Evolutionary conservation across 2,113 vertebrate species (phyloP), one percentile per base, ranked within the genome.

Genomic region (Myocastor coypus): DNA sequence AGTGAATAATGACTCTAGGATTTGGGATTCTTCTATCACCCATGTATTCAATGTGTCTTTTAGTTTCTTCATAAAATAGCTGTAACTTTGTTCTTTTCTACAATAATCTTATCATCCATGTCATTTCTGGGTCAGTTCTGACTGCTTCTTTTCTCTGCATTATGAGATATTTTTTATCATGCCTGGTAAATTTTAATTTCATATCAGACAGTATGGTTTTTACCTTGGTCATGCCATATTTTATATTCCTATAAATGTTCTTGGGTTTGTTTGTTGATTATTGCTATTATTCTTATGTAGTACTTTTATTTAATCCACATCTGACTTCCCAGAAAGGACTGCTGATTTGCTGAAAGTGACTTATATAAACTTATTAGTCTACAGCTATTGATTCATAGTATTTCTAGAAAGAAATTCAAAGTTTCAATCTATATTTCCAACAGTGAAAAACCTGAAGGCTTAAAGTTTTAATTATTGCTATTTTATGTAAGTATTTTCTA

Each of bases 271-370:
- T 77, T 83, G n/a, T n/a, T 89, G 59, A 89, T 52, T 92, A 81
- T 57, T 57, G 17, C 55, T 3, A 55, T 57, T 57, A 19, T 57
- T 57, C 19, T 57, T 5, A 66, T 57, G 89, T 24, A 57, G 59
- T 11, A 55, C 94, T 94, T 96, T 89, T 94, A 37, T 86, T 64
- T 78, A 92, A 96, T 78, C 96, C 95, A 46, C 55, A 73, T 91
- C 91, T 91, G n/a, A 96, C 95, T 52, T 91, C 61, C 77, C 83
- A 77, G 63, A 89, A 78, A 71, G 30, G 13, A 87, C 30, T 52
- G n/a, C 12, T 1, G 78, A 77, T 68, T 87, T 89, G 64, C 75
- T 0, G 57, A 55, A 84, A 89, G 50, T 0, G 0, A 75, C 32
- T 86, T 69, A 94, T 32, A 42, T 30, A 24, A 97, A 86, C 59